Evolutionary conservation across 2,113 vertebrate genomes (phyloP).

Genomic region (Phylloscopus whistleri): DNA sequence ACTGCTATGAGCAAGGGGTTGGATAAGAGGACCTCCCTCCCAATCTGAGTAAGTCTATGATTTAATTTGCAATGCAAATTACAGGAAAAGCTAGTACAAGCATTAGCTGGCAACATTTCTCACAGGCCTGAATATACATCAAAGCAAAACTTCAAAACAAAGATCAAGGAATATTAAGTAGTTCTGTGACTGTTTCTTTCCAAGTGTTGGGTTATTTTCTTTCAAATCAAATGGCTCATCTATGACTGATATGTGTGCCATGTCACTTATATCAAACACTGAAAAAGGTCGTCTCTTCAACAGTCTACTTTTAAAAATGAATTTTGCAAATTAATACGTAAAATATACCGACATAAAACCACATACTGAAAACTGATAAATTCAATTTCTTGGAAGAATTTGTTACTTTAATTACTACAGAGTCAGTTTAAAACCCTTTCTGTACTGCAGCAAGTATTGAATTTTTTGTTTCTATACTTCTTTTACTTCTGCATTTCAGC

Average conservation of each 20-base stretch:
- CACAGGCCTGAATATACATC: background rate
- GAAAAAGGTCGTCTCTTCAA: background rate
- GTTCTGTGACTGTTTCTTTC: background rate
- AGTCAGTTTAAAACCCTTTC: background rate
- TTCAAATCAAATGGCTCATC: background rate
- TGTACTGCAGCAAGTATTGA: background rate
- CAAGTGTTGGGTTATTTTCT: background rate
- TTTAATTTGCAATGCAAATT: background rate
- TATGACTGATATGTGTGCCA: background rate
- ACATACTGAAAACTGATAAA: background rate
- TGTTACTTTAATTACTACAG: background rate
- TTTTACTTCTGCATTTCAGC: background rate
- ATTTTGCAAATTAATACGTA: background rate
- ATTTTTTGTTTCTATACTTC: background rate
- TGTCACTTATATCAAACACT: background rate
- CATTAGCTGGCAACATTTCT: background rate
- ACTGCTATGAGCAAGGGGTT: background rate
- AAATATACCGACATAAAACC: background rate
- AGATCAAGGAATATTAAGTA: conserved; percentile 2
- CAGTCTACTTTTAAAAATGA: background rate
- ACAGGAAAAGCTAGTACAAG: background rate
- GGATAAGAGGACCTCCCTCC: background rate
- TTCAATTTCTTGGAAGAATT: background rate
- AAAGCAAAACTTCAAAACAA: conserved; percentile 47
- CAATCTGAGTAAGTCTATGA: background rate